phyloP scores from a whole-genome alignment of 2,797 vertebrate species.

The Tokudaia muenninki region DNA sequence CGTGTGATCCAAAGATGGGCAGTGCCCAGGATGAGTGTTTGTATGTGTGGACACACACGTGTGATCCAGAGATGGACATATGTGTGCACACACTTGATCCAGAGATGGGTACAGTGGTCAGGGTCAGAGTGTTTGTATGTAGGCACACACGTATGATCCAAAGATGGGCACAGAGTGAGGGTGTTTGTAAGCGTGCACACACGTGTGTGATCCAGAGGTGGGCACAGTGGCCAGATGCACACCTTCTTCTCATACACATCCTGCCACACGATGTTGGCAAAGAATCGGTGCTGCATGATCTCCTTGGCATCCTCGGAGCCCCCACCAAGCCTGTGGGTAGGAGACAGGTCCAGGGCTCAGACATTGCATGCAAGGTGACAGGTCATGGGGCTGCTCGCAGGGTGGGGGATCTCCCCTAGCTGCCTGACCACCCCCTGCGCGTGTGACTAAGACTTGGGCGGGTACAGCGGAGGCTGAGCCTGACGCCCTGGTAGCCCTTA shows the following conservation, averaged over 20 bases:
- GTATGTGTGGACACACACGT: neutral
- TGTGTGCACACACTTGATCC: neutral
- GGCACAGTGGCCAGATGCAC: neutral
- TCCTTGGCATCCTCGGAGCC: slow-evolving; percentile 97
- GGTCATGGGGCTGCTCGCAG: neutral
- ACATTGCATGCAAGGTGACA: neutral
- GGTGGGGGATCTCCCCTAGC: neutral
- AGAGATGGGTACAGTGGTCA: too few relatives aligned
- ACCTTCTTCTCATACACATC: slow-evolving; percentile 99
- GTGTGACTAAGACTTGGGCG: neutral
- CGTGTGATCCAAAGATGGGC: too few relatives aligned
- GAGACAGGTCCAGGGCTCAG: neutral
- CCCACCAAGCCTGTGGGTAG: slow-evolving; percentile 93
- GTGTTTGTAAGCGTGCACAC: neutral
- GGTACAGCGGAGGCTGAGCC: too few relatives aligned
- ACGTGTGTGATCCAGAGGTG: neutral
- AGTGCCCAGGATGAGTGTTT: too few relatives aligned
- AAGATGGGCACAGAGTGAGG: too few relatives aligned
- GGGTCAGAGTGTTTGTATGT: too few relatives aligned
- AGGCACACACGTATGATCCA: too few relatives aligned
- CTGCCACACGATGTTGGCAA: slow-evolving; percentile 96
- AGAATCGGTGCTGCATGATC: slow-evolving; percentile 99
- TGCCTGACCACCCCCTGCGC: neutral
- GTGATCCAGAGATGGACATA: neutral
- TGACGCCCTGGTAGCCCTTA: slow-evolving; percentile 75